Evolutionary conservation across 1,140 invertebrate species (phyloP).

Genomic region (Drosophila tsacasi): DNA sequence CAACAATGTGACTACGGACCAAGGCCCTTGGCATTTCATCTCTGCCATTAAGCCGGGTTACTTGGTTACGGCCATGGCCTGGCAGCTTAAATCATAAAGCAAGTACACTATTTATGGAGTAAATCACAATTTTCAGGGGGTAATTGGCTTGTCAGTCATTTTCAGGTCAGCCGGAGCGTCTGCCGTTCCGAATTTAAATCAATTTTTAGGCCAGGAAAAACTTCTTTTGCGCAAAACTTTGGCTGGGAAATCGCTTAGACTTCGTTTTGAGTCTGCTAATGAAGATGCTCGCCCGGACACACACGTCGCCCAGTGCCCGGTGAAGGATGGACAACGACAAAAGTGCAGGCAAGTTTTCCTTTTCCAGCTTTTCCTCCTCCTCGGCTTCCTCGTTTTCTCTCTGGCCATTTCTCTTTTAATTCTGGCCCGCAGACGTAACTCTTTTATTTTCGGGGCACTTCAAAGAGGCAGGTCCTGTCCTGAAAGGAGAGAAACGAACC

Average conservation of each 20-base stretch:
- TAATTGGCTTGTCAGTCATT: conserved; percentile 55
- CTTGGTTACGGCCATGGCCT: conserved; percentile 2
- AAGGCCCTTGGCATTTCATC: conserved; percentile 24
- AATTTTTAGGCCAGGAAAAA: conserved; percentile 42
- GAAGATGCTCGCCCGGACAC: conserved; percentile 25
- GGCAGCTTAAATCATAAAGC: conserved; percentile 11
- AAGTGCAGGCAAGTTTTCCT: conserved; percentile 45
- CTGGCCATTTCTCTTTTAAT: conserved; percentile 49
- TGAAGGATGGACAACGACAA: conserved; percentile 36
- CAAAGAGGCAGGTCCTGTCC: conserved; percentile 16
- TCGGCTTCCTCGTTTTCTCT: neutral
- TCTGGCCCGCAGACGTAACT: conserved; percentile 55
- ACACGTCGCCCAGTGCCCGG: neutral
- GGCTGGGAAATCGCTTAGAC: conserved; percentile 49
- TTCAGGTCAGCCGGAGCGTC: conserved; percentile 10
- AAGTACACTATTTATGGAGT: conserved; percentile 2
- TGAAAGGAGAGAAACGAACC: conserved; percentile 8
- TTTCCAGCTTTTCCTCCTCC: conserved; percentile 13
- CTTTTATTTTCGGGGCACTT: conserved; percentile 51
- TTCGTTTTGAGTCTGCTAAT: conserved; percentile 53
- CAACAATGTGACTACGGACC: conserved; percentile 11
- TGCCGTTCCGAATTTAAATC: conserved; percentile 40
- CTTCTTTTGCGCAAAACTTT: conserved; percentile 36
- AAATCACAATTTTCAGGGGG: conserved; percentile 32
- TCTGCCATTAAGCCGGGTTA: conserved; percentile 42